phyloP scores from a whole-genome alignment of 2,113 vertebrate genomes.

The Perca flavescens region DNA sequence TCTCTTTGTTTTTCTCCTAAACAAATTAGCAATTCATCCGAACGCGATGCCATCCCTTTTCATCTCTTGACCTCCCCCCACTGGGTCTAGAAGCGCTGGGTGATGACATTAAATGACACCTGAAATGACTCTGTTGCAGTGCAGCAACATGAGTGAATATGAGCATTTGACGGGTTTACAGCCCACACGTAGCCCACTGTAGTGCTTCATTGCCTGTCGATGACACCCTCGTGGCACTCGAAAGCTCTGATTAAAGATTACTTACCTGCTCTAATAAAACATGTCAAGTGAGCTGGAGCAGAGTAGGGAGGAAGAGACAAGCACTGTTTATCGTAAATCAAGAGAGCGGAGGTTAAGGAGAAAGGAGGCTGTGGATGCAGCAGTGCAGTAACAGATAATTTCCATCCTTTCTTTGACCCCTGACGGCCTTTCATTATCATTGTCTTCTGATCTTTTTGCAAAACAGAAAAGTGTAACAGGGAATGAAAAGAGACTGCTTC shows the following conservation, averaged over 20 bases:
- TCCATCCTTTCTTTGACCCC: slow-evolving; percentile 29
- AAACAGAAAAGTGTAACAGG: slow-evolving; percentile 35
- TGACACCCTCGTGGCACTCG: neutral
- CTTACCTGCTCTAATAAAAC: slow-evolving; percentile 69
- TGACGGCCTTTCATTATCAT: slow-evolving; percentile 42
- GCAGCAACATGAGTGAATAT: slow-evolving; percentile 5
- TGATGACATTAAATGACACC: slow-evolving; percentile 54
- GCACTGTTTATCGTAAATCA: slow-evolving; percentile 57
- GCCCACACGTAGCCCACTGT: slow-evolving; percentile 1
- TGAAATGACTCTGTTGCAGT: slow-evolving; percentile 49
- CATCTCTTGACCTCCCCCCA: neutral
- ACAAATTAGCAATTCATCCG: slow-evolving; percentile 1
- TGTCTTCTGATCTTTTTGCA: slow-evolving; percentile 46
- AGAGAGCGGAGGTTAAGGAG: slow-evolving; percentile 22
- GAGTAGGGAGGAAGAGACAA: slow-evolving; percentile 24
- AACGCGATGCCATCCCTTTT: neutral
- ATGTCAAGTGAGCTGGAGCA: slow-evolving; percentile 38
- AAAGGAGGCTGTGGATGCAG: slow-evolving; percentile 35
- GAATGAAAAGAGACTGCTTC: slow-evolving; percentile 42
- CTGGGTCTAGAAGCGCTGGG: neutral
- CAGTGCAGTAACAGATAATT: slow-evolving; percentile 38
- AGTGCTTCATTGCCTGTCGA: slow-evolving; percentile 12
- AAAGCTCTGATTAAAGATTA: slow-evolving; percentile 47
- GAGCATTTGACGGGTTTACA: slow-evolving; percentile 29
- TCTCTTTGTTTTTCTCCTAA: slow-evolving; percentile 58